A percentile compares a stretch with the other conserved stretches of the same genome.
These are phyloP conservation scores for Meleagris gallopavo DNA, from an alignment of 2,113 vertebrate species.

Conservation along the genomic window DNA sequence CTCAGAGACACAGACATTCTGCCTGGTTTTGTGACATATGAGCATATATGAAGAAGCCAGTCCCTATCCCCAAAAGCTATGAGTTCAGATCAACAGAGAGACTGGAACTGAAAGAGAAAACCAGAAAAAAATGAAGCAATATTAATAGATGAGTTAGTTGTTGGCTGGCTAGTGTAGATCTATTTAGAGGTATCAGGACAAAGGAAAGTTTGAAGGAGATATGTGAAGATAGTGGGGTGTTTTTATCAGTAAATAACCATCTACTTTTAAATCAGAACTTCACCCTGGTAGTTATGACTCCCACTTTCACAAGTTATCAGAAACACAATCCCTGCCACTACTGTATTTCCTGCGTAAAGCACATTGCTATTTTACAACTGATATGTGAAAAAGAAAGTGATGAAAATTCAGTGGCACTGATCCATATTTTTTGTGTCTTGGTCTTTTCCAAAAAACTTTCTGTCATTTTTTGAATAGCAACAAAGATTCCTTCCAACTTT, in stretches of 20 bases:
- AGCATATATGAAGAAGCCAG: neutral
- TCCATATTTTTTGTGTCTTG: neutral
- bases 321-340: neutral
- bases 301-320: neutral
- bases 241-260: neutral
- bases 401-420: neutral
- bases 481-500: neutral
- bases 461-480: neutral
- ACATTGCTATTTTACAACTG: neutral
- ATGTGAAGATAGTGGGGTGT: neutral
- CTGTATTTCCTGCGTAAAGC: neutral
- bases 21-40: neutral
- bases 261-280: neutral
- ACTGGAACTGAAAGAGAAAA: neutral
- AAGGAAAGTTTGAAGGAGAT: neutral
- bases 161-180: neutral
- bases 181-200: neutral
- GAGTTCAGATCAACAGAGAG: neutral
- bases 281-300: neutral
- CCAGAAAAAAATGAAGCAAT: neutral
- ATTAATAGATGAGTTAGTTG: neutral
- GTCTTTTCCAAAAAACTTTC: neutral
- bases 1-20: neutral
- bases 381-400: neutral
- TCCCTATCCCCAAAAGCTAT: neutral